Evolutionary conservation across 1,140 invertebrate species (phyloP), one percentile per base, ranked within the genome.

Genomic region (Zaprionus tsacasi): DNA sequence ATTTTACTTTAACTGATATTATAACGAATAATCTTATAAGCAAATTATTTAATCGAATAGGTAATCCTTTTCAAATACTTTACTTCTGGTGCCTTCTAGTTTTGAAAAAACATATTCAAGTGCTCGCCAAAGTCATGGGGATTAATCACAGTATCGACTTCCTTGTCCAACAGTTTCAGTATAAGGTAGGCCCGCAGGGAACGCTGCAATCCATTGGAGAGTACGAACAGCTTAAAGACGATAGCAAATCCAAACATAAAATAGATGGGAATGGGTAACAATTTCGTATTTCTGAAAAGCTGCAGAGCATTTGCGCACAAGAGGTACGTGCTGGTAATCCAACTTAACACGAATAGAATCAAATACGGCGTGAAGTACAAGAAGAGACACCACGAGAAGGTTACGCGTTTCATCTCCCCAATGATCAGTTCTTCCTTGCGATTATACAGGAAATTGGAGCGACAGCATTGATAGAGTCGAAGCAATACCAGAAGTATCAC

Each of bases 121-220:
- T 71, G 64, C 11, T 82, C 79, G 13, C 79, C 79, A 25, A 78
- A 60, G 15, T 76, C 76, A n/a, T 54, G 17, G 12, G 12, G 0
- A 27, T 72, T 76, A 8, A 8, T 35, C 10, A 79, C 6, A 0
- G n/a, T 6, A 0, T 40, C 38, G 1, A 38, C 0, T 6, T 82
- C 64, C 0, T n/a, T 0, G 0, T 17, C 2, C 0, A 76, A 40
- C 0, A 45, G 0, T 0, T 30, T 11, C 0, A 82, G 0, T 0
- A 54, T 11, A 4, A 27, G 1, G 6, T 21, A 43, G 38, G 10
- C 13, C 27, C 67, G 76, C 6, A 63, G 35, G 17, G 6, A 8
- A 0, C 69, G 27, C 3, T 13, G 6, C 10, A 17, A 8, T 0
- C 45, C 25, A 45, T 78, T 66, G 25, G 25, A 7, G 13, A 78